Percentiles rank a stretch among this genome's conserved stretches.
phyloP scores from a whole-genome alignment of 2,797 vertebrate species.

The Monodelphis domestica region DNA sequence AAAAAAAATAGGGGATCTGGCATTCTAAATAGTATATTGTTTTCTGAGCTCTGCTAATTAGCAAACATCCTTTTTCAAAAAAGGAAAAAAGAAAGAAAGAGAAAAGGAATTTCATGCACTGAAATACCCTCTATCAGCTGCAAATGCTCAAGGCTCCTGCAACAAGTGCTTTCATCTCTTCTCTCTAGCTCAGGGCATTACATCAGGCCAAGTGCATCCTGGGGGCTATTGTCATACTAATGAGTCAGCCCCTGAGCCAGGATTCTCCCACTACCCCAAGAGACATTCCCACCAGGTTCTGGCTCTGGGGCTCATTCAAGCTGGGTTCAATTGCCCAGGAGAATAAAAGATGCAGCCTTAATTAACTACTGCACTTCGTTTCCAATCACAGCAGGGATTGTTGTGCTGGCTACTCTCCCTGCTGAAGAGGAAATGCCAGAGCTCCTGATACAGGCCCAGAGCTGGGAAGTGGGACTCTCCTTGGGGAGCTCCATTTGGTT shows the following conservation, averaged over 20 bases:
- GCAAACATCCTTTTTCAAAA: conserved; percentile 76
- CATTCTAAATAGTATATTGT: conserved; percentile 70
- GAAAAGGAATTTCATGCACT: conserved; percentile 76
- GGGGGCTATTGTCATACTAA: conserved; percentile 93
- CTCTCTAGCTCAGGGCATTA: conserved; percentile 77
- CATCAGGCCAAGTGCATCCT: conserved; percentile 87
- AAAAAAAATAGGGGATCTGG: not conserved
- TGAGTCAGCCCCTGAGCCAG: conserved; percentile 82
- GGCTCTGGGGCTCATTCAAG: conserved; percentile 81
- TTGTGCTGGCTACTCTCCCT: conserved; percentile 49
- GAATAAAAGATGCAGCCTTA: conserved; percentile 84
- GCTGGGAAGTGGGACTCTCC: conserved; percentile 49
- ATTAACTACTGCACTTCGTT: conserved; percentile 81
- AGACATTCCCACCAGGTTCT: conserved; percentile 84
- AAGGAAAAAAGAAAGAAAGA: conserved; percentile 57
- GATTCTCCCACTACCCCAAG: conserved; percentile 77
- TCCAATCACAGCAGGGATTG: conserved; percentile 76
- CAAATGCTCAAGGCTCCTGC: conserved; percentile 86
- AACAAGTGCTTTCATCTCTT: conserved; percentile 76
- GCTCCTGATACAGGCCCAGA: conserved; percentile 33
- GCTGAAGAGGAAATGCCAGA: conserved; percentile 77
- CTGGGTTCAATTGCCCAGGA: conserved; percentile 77
- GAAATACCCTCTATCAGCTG: conserved; percentile 84
- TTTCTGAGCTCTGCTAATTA: conserved; percentile 83
- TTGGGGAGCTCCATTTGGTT: conserved; percentile 53